phyloP scores from a whole-genome alignment of 2,113 vertebrate species.

The Stomatorhinus ivindoensis region DNA sequence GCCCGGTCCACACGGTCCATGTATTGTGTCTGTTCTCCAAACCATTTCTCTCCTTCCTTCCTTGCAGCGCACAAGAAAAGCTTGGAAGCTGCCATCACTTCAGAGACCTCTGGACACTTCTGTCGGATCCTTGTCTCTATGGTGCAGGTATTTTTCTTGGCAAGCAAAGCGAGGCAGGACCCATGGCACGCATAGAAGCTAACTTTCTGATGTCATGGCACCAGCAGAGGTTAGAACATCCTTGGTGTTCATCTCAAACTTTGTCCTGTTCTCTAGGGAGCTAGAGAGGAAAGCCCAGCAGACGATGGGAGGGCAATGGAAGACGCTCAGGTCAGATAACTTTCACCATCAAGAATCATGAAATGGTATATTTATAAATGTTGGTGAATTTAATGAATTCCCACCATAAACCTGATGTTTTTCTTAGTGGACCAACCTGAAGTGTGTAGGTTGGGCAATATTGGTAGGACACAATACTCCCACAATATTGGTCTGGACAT shows the following conservation, averaged over 20 bases:
- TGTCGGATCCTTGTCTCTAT: conserved; percentile 83
- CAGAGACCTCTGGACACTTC: conserved; percentile 88
- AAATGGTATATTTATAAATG: background rate
- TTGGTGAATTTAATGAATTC: background rate
- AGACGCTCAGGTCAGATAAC: conserved; percentile 77
- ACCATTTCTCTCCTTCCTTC: background rate
- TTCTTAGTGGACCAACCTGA: background rate
- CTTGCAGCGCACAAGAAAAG: conserved; percentile 73
- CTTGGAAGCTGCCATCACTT: conserved; percentile 78
- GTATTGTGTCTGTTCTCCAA: background rate
- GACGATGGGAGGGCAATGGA: conserved; percentile 61
- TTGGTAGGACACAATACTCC: background rate
- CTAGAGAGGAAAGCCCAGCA: conserved; percentile 74
- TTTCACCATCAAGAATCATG: background rate
- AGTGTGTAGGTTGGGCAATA: background rate
- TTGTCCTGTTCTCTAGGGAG: conserved; percentile 63
- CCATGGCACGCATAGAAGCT: background rate
- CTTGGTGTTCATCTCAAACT: background rate
- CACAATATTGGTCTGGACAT: background rate
- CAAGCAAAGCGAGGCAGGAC: background rate
- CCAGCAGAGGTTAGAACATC: background rate
- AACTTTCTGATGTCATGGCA: background rate
- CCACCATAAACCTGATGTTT: background rate
- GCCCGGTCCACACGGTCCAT: background rate
- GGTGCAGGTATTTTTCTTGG: conserved; percentile 65